phyloP scores from a whole-genome alignment of 2,113 vertebrate species.

The Erpornis zantholeuca region DNA sequence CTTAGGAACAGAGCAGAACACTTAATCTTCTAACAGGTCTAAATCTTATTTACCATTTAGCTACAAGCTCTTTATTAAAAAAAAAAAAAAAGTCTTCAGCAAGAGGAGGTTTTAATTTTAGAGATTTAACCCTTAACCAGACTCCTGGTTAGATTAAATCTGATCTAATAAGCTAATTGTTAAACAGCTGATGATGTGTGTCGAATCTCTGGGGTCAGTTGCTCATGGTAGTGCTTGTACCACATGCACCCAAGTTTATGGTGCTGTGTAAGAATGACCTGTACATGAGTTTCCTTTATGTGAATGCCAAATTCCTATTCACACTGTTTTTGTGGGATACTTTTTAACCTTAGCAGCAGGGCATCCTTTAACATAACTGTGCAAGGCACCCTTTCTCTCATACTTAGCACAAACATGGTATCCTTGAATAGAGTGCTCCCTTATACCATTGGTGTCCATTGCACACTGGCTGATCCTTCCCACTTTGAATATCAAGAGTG shows the following conservation, averaged over 20 bases:
- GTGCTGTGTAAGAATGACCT: background rate
- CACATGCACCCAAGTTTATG: background rate
- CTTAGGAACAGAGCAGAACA: constrained; percentile 47
- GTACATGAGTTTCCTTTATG: background rate
- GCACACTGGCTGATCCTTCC: background rate
- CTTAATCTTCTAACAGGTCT: constrained; percentile 52
- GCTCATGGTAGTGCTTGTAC: background rate
- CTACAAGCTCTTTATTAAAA: constrained; percentile 8
- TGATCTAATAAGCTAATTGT: background rate
- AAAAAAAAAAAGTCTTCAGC: background rate
- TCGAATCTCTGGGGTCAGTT: background rate
- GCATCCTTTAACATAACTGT: background rate
- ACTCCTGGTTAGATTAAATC: background rate
- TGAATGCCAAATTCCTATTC: background rate
- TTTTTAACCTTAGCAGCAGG: background rate
- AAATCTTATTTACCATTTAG: constrained; percentile 37
- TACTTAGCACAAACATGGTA: accelerated
- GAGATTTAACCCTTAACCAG: background rate
- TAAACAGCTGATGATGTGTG: background rate
- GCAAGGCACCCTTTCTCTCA: background rate
- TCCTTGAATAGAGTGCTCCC: background rate
- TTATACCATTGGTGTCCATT: background rate
- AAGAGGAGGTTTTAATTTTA: background rate
- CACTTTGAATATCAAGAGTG: background rate
- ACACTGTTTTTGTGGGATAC: background rate